Conservation (phyloP, 2,113 vertebrate genomes). For the Orientallactaga bullata region DNA sequence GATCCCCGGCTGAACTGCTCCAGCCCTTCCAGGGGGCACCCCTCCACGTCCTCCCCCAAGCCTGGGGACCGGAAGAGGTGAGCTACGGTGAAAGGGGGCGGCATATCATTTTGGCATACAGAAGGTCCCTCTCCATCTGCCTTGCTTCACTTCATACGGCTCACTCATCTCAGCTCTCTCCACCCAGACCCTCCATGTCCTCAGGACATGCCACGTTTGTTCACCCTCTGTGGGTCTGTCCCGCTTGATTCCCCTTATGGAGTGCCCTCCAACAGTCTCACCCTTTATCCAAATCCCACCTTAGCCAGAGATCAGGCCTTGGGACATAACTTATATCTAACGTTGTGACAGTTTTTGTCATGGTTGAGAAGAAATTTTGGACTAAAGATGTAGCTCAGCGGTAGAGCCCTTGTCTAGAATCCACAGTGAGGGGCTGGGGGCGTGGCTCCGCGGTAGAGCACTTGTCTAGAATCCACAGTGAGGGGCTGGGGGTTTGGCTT, state of each 20-base stretch:
- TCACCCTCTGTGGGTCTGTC: not conserved
- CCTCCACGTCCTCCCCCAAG: not conserved
- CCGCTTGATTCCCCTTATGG: not conserved
- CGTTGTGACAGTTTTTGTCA: not conserved
- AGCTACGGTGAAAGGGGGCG: not conserved
- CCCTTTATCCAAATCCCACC: not conserved
- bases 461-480: not conserved
- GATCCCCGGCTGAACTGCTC: constrained; percentile 79
- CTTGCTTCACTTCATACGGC: not conserved
- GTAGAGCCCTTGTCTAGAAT: not conserved
- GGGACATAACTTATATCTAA: not conserved
- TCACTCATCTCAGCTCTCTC: not conserved
- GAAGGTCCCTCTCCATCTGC: not conserved
- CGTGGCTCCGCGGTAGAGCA: too few relatives aligned
- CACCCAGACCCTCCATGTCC: not conserved
- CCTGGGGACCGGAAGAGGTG: constrained; percentile 78
- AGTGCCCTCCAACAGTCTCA: not conserved
- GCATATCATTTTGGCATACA: accelerated
- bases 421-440: not conserved
- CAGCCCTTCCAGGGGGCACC: constrained; percentile 43
- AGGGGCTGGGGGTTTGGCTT: not conserved
- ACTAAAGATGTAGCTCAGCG: not conserved
- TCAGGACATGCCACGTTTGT: not conserved
- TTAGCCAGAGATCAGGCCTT: not conserved
- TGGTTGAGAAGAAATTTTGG: not conserved